Conservation (phyloP, 2,797 vertebrate species). For the Pangasius sanitwongsei region DNA sequence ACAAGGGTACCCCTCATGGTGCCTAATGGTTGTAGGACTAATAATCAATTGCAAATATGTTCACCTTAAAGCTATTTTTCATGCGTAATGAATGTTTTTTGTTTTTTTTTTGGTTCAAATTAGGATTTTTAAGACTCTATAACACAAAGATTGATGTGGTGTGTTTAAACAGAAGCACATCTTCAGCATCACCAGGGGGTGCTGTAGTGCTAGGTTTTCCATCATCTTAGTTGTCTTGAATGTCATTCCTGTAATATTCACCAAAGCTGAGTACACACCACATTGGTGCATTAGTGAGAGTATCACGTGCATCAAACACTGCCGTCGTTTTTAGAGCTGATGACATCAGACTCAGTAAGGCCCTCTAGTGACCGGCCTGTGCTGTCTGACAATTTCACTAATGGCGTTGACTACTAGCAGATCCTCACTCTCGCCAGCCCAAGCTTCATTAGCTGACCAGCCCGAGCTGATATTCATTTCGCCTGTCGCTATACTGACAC, state of each 20-base stretch:
- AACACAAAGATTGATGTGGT: neutral
- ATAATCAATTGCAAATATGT: conserved; percentile 5
- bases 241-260: conserved; percentile 21
- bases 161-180: conserved; percentile 21
- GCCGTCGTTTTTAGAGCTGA: conserved; percentile 10
- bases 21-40: conserved; percentile 51
- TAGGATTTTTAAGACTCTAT: neutral
- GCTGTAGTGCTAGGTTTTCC: conserved; percentile 69
- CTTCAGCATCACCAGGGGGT: conserved; percentile 75
- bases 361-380: conserved; percentile 45
- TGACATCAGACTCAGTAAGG: conserved; percentile 33
- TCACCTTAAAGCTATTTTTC: conserved; percentile 1
- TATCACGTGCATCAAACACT: neutral
- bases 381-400: conserved; percentile 36
- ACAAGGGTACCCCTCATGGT: conserved; percentile 28
- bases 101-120: neutral
- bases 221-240: conserved; percentile 25
- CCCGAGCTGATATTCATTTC: conserved; percentile 9
- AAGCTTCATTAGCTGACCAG: conserved; percentile 26
- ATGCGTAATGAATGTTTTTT: neutral
- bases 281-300: conserved; percentile 6
- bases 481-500: conserved; percentile 10
- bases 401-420: conserved; percentile 35
- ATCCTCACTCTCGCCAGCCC: neutral
- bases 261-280: conserved; percentile 18